Evolutionary conservation across 2,113 vertebrate genomes (phyloP).

Genomic region (Gyps fulvus): DNA sequence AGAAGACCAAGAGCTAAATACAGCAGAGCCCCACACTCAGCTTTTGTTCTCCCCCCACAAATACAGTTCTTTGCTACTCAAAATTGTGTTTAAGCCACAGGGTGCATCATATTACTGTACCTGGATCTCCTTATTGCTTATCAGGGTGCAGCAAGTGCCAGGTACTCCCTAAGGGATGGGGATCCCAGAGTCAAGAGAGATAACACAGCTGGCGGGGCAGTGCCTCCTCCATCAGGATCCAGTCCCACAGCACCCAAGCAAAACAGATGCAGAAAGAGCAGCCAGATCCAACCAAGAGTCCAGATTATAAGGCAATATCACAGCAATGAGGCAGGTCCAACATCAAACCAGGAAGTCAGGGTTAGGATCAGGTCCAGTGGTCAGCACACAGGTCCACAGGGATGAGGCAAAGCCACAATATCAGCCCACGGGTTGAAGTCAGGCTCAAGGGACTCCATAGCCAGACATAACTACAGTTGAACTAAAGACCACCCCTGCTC

Average conservation of each 20-base stretch:
- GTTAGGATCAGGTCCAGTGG: neutral
- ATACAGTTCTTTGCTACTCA: neutral
- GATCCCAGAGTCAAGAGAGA: neutral
- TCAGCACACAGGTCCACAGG: accelerated
- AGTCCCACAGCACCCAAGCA: neutral
- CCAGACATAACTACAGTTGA: accelerated
- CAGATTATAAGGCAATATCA: neutral
- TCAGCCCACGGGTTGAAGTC: accelerated
- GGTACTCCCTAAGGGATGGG: neutral
- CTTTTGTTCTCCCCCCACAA: neutral
- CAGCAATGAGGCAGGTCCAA: neutral
- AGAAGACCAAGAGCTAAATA: neutral
- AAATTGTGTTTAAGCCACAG: neutral
- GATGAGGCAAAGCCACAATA: accelerated
- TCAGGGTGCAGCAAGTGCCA: neutral
- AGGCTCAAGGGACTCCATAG: accelerated
- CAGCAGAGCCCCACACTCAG: neutral
- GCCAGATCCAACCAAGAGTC: neutral
- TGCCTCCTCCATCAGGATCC: neutral
- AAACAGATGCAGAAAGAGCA: neutral
- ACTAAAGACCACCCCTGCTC: accelerated
- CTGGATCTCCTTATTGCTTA: neutral
- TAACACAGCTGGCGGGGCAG: neutral
- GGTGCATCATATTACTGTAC: neutral
- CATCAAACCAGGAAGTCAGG: neutral